phyloP scores from a whole-genome alignment of 2,113 vertebrate genomes.

The Oryzias curvinotus region DNA sequence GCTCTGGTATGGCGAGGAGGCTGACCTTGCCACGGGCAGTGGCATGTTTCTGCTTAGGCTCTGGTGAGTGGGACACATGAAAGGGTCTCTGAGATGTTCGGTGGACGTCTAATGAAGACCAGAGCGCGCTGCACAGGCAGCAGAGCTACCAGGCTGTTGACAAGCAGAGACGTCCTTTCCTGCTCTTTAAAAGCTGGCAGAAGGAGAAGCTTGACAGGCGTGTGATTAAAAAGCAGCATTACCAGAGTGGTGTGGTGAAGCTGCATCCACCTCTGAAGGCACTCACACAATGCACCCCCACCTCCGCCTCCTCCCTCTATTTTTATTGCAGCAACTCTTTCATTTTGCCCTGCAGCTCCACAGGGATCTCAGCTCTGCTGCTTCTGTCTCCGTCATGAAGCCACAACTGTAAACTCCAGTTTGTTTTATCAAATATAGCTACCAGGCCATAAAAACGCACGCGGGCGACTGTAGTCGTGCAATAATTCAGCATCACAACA shows the following conservation, averaged over 20 bases:
- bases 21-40: constrained; percentile 75
- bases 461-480: too few relatives aligned
- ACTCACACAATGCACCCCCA: constrained; percentile 12
- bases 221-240: constrained; percentile 32
- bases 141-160: constrained; percentile 28
- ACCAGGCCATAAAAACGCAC: too few relatives aligned
- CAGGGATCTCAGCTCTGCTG: constrained; percentile 15
- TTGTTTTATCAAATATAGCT: constrained; percentile 11
- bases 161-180: constrained; percentile 23
- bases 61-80: constrained; percentile 74
- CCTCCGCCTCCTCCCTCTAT: not conserved
- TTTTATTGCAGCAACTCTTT: constrained; percentile 24
- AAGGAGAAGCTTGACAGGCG: constrained; percentile 19
- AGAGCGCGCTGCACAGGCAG: constrained; percentile 61
- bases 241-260: constrained; percentile 5
- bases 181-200: constrained; percentile 32
- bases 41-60: constrained; percentile 80
- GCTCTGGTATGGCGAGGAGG: constrained; percentile 61
- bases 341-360: constrained; percentile 20
- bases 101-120: constrained; percentile 75
- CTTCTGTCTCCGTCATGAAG: not conserved
- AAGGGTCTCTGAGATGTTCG: constrained; percentile 75
- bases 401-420: too few relatives aligned
- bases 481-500: too few relatives aligned
- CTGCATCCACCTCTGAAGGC: constrained; percentile 9